These are phyloP conservation scores for Himalopsyche phryganea DNA, from an alignment of 1,140 invertebrate species.

Conservation along the genomic window DNA sequence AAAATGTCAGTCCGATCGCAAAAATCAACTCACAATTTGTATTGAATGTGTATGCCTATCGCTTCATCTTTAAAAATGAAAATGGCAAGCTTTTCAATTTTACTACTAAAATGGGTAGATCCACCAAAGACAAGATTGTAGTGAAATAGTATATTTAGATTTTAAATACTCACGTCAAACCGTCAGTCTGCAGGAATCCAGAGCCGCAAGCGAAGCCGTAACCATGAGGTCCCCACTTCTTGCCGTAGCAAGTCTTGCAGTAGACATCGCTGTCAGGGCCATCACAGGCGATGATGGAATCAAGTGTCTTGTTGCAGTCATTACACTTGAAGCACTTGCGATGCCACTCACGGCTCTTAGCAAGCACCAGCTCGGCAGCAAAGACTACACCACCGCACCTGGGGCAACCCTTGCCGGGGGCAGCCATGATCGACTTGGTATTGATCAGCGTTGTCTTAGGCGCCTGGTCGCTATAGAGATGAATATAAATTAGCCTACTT, in stretches of 20 bases:
- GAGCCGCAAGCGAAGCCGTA: conserved; percentile 94
- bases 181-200: conserved; percentile 87
- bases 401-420: conserved; percentile 82
- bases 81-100: too few species aligned
- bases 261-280: conserved; percentile 88
- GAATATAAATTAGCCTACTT: too few species aligned
- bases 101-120: too few species aligned
- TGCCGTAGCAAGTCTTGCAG: conserved; percentile 88
- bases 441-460: conserved; percentile 73
- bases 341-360: conserved; percentile 90
- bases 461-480: conserved; percentile 57
- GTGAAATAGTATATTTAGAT: too few species aligned
- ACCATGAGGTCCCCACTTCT: conserved; percentile 91
- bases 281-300: conserved; percentile 90
- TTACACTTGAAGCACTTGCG: conserved; percentile 97
- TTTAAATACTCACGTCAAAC: conserved; percentile 71
- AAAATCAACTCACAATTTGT: too few species aligned
- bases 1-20: too few species aligned
- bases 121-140: too few species aligned
- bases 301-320: conserved; percentile 87
- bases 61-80: too few species aligned
- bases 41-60: too few species aligned
- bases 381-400: conserved; percentile 87
- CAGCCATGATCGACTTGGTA: conserved; percentile 73
- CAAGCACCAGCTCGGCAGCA: conserved; percentile 84